Percentiles rank a stretch among this genome's conserved stretches.
Evolutionary conservation across 2,113 vertebrate genomes (phyloP).

Genomic region (Tupaia chinensis): DNA sequence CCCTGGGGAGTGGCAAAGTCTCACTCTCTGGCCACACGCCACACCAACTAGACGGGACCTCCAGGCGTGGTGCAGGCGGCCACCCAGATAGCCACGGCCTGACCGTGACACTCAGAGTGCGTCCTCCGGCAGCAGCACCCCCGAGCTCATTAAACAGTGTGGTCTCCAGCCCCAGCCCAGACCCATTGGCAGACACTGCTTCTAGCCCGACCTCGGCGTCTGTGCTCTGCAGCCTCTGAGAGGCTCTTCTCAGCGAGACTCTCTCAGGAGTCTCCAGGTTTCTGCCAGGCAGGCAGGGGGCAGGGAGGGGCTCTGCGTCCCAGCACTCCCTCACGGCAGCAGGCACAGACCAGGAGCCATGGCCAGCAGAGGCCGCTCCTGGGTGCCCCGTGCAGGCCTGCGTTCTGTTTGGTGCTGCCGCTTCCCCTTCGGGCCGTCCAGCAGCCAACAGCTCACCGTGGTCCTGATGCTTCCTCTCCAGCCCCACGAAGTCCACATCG

Average conservation of each 20-base stretch:
- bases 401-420: too few relatives aligned
- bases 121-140: neutral
- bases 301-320: neutral
- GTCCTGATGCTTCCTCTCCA: too few relatives aligned
- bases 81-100: neutral
- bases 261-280: neutral
- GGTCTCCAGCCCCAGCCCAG: neutral
- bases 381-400: too few relatives aligned
- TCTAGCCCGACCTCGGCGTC: too few relatives aligned
- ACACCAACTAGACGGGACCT: neutral
- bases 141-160: neutral
- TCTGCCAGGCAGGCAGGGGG: too few relatives aligned
- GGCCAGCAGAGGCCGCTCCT: too few relatives aligned
- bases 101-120: neutral
- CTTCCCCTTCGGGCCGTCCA: too few relatives aligned
- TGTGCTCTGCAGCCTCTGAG: neutral
- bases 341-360: neutral
- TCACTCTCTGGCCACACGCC: conserved; percentile 33
- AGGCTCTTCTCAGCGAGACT: neutral
- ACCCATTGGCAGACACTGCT: neutral
- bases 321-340: neutral
- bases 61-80: neutral
- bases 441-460: too few relatives aligned
- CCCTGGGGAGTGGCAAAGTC: neutral
- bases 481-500: too few relatives aligned